phyloP scores from a whole-genome alignment of 2,797 vertebrate genomes.

The Pithecia hirsuta region DNA sequence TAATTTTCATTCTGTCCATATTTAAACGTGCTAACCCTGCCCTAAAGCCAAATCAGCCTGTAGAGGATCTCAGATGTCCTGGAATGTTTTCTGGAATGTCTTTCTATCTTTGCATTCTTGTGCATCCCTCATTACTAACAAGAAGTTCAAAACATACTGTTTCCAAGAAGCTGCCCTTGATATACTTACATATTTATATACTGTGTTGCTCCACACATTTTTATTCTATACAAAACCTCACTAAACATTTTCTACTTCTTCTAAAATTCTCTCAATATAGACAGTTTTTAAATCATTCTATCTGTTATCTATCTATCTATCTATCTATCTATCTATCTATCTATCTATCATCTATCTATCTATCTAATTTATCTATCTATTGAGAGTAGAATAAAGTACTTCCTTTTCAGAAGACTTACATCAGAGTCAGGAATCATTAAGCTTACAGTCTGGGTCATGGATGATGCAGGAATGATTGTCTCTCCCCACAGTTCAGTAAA shows the following conservation, averaged over 20 bases:
- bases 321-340: neutral
- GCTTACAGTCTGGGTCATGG: neutral
- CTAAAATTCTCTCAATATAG: neutral
- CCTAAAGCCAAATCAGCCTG: neutral
- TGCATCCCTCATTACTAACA: neutral
- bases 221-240: neutral
- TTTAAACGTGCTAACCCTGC: neutral
- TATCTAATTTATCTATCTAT: neutral
- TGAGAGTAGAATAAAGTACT: neutral
- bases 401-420: neutral
- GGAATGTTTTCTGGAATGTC: conserved; percentile 22
- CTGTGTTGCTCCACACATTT: neutral
- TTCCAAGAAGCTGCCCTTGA: neutral
- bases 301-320: neutral
- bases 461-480: neutral
- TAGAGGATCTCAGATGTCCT: conserved; percentile 19
- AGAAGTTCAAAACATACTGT: neutral
- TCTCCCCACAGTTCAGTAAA: neutral
- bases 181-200: neutral
- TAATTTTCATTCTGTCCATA: conserved; percentile 11
- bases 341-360: neutral
- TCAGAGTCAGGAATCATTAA: neutral
- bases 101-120: neutral
- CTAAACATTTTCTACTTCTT: neutral
- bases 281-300: neutral